Conservation (phyloP, 2,888 invertebrate species). For the Euplagia quadripunctaria region DNA sequence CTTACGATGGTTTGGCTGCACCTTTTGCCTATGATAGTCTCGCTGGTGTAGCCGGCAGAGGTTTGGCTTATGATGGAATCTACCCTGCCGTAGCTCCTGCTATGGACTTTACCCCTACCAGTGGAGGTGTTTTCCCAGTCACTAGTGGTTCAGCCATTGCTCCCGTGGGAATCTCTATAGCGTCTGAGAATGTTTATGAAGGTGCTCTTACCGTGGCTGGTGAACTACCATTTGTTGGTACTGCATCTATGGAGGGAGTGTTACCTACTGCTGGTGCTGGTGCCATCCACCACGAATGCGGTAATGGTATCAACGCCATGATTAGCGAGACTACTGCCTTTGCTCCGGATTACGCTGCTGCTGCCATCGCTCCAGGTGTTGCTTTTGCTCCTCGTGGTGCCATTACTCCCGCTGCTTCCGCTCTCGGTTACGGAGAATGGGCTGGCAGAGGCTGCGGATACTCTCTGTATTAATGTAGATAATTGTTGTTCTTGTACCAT, state of each 20-base stretch:
- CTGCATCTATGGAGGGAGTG: constrained; percentile 52
- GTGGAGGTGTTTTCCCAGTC: constrained; percentile 61
- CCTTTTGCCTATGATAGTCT: not conserved
- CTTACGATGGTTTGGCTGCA: not conserved
- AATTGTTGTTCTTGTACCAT: too few species aligned
- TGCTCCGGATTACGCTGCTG: not conserved
- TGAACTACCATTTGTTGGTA: constrained; percentile 67
- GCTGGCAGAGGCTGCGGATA: too few species aligned
- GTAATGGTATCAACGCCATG: constrained; percentile 30
- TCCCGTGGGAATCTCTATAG: constrained; percentile 61
- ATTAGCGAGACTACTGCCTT: not conserved
- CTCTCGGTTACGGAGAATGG: too few species aligned
- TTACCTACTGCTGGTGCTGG: constrained; percentile 58
- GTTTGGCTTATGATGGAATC: not conserved
- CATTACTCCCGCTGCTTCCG: too few species aligned
- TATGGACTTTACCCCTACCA: constrained; percentile 54
- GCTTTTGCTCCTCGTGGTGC: not conserved
- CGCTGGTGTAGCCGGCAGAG: not conserved
- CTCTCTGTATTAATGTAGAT: too few species aligned
- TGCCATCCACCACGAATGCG: constrained; percentile 56
- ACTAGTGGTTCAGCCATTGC: constrained; percentile 60
- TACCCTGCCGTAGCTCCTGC: constrained; percentile 24
- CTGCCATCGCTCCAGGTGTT: not conserved
- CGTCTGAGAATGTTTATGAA: constrained; percentile 65
- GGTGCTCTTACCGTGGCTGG: constrained; percentile 62